Base-by-base conservation (phyloP, 2,888 invertebrate genomes). In the Alcis repandata region DNA sequence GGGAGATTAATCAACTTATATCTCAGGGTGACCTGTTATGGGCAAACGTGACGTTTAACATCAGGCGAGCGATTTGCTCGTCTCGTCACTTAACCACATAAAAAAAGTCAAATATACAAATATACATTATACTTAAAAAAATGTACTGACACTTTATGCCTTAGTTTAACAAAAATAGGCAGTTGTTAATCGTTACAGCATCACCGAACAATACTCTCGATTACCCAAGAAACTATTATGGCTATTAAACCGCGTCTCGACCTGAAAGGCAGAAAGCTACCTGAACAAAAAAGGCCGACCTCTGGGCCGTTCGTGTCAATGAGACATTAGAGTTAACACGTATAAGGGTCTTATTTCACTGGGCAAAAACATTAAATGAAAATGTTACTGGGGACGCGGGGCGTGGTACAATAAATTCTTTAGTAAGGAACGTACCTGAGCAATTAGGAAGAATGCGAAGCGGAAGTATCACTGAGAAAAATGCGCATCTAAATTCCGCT, bases 361-460 rank as follows among this genome's bases (percentile, higher is more conserved):
- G 78, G 76, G 80, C 74, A 83, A 85, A 82, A 84, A 86, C 83
- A 84, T 87, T 84, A 85, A 89, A 89, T 87, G 86, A 86, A 87
- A 87, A 86, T 78, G 86, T 87, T 79, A 80, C 82, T 76, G 78
- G 78, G 72, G 80, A 78, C 78, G 76, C 71, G 75, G 33, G 85
- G 86, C 82, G 85, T 79, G 79, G 77, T 70, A 71, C 69, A 74
- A 84, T 86, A 86, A 85, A 86, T 86, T 84, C 70, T 70, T 49
- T 51, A 22, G 32, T 0, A 17, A 2, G n/a, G 19, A 13, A 8
- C 10, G 20, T 20, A 53, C 58, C 40, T 54, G 20, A 20, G 53
- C 63, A 20, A 49, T 7, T 17, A 1, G 3, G 7, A 32, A 0
- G 53, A 63, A 41, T 36, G 51, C 43, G 32, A 27, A n/a, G 9